phyloP scores from a whole-genome alignment of 2,888 invertebrate genomes.

The Anaspis maculata region DNA sequence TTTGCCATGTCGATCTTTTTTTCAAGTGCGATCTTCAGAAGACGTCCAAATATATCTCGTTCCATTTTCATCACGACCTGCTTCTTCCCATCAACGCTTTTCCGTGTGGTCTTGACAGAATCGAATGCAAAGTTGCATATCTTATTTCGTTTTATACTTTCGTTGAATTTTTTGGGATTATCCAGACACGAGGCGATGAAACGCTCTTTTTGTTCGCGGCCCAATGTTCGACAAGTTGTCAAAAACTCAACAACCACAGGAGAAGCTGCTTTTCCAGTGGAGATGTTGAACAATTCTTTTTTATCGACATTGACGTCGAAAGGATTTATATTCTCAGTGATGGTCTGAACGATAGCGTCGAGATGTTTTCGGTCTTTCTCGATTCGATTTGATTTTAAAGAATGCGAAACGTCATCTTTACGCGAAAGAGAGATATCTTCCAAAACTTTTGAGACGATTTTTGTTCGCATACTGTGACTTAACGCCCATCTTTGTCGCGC shows the following conservation, averaged over 20 bases:
- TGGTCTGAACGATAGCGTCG: too few relatives aligned
- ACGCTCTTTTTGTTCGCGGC: conserved; percentile 2
- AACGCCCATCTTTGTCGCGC: conserved; percentile 23
- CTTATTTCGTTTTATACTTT: conserved; percentile 18
- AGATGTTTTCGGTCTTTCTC: too few relatives aligned
- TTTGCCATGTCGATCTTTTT: conserved; percentile 28
- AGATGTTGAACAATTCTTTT: not conserved
- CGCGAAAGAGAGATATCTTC: not conserved
- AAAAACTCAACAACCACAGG: conserved; percentile 25
- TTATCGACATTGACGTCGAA: not conserved
- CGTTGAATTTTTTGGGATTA: conserved; percentile 6
- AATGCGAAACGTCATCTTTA: not conserved
- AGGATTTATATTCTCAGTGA: not conserved
- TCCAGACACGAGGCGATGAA: conserved; percentile 6
- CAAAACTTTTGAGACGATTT: conserved; percentile 18
- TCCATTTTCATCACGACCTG: conserved; percentile 24
- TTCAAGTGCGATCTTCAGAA: conserved; percentile 23
- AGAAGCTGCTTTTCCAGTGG: conserved; percentile 26
- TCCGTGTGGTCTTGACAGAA: conserved; percentile 12
- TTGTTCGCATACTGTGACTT: conserved; percentile 19
- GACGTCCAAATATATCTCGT: conserved; percentile 24
- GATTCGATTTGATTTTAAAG: not conserved
- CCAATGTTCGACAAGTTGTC: conserved; percentile 14
- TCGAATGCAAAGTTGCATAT: conserved; percentile 23
- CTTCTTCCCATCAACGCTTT: conserved; percentile 14